Evolutionary conservation across 2,888 invertebrate genomes (phyloP), one percentile per base, ranked within the genome.

Genomic region (Nesidiocoris tenuis): DNA sequence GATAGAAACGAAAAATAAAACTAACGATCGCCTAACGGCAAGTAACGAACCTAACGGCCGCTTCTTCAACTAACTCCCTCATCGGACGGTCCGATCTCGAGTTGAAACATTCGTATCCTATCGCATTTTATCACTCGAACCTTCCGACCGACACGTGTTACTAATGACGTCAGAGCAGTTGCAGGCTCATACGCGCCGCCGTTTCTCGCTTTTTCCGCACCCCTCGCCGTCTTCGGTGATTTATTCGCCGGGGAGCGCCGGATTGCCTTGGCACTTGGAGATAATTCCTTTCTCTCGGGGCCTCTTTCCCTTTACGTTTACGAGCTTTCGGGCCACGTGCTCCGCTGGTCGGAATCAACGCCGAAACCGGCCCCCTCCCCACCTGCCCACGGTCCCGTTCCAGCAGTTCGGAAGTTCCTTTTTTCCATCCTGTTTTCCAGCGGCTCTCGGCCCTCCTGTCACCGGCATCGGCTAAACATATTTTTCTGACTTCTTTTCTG

Each of bases 191-290:
- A 39, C 39, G 12, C 39, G 12, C 3, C 39, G 39, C 5, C 39
- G 39, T 39, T 39, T 39, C 39, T 61, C 61, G 22, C 21, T 61
- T 61, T 61, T 72, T 72, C 72, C 25, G n/a, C 25, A 39, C 72
- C 61, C 54, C 54, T 65, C 67, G n/a, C 67, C 22, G 67, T 67
- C 55, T 56, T 67, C 61, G 74, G 74, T 74, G 74, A 74, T 74
- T 74, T 74, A 74, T 74, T 64, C 74, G 25, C 59, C 61, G 24
- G 24, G 23, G 22, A 55, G 74, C 74, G 56, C 74, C 74, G 64
- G 74, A 74, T 74, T 74, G 74, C 74, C 64, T 64, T 74, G 74
- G 74, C 74, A 74, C 74, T 74, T 74, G 74, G 64, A 74, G 74
- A 74, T 74, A 74, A 74, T 74, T 74, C 64, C 74, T 64, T 74